Conservation (phyloP, 2,113 vertebrate species). For the Dendrocopos noguchii region DNA sequence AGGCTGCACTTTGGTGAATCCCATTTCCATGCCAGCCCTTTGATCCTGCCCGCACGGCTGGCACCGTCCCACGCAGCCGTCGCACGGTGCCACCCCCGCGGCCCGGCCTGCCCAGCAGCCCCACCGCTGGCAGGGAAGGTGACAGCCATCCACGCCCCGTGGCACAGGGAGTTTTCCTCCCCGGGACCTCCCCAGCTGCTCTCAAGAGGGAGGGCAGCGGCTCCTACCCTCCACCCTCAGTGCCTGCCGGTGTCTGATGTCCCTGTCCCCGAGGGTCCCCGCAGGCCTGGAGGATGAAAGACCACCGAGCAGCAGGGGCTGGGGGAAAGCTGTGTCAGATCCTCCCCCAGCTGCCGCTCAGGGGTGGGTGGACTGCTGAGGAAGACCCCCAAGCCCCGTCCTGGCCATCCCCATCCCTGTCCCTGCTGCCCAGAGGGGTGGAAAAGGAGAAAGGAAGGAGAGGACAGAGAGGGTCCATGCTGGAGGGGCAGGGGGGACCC, state of each 20-base stretch:
- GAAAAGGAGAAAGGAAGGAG: not conserved
- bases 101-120: not conserved
- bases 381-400: not conserved
- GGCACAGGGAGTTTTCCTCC: not conserved
- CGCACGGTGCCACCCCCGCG: not conserved
- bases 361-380: not conserved
- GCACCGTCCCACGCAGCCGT: fast-evolving
- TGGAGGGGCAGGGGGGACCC: not conserved
- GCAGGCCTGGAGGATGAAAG: not conserved
- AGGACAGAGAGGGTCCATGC: fast-evolving
- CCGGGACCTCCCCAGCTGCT: not conserved
- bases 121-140: not conserved
- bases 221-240: not conserved
- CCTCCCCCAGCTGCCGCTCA: not conserved
- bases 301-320: not conserved
- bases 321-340: not conserved
- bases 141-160: not conserved
- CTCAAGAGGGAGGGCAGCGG: fast-evolving
- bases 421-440: not conserved
- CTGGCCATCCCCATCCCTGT: not conserved
- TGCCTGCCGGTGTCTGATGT: fast-evolving
- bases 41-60: not conserved
- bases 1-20: not conserved
- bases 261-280: not conserved
- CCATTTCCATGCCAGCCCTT: not conserved